phyloP scores from a whole-genome alignment of 1,140 invertebrate genomes.

The Druon quercuslanigerum region DNA sequence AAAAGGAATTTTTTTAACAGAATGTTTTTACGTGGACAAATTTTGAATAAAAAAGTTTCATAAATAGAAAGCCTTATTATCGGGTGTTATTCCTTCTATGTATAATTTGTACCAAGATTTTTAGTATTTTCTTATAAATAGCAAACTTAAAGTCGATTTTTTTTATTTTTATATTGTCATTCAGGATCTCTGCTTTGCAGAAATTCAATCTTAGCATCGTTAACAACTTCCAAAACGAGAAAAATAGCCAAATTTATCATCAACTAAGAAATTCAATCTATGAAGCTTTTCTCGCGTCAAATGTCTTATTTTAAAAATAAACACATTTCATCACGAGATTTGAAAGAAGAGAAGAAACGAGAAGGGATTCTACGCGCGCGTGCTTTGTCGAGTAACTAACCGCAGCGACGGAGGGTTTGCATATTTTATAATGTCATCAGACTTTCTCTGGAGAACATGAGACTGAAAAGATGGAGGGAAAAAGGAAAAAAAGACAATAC shows the following conservation, averaged over 20 bases:
- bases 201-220: too few species aligned
- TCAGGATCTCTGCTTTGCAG: too few species aligned
- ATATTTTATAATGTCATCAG: slow-evolving; percentile 30
- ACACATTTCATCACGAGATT: background rate
- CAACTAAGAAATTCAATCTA: background rate
- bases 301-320: background rate
- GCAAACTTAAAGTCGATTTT: too few species aligned
- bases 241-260: background rate
- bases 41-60: too few species aligned
- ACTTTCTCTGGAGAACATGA: slow-evolving; percentile 19
- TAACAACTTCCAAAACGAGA: background rate
- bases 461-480: background rate
- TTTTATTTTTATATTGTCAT: too few species aligned
- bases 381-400: slow-evolving; percentile 15
- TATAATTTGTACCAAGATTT: too few species aligned
- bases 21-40: too few species aligned
- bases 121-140: too few species aligned
- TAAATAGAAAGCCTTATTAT: too few species aligned
- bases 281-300: background rate
- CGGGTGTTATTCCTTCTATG: too few species aligned
- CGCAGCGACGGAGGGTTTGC: slow-evolving; percentile 12
- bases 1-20: too few species aligned
- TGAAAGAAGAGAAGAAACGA: background rate
- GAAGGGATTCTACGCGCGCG: background rate
- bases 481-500: background rate